Evolutionary conservation across 2,888 invertebrate species (phyloP).

Genomic region (Tubulanus polymorphus): DNA sequence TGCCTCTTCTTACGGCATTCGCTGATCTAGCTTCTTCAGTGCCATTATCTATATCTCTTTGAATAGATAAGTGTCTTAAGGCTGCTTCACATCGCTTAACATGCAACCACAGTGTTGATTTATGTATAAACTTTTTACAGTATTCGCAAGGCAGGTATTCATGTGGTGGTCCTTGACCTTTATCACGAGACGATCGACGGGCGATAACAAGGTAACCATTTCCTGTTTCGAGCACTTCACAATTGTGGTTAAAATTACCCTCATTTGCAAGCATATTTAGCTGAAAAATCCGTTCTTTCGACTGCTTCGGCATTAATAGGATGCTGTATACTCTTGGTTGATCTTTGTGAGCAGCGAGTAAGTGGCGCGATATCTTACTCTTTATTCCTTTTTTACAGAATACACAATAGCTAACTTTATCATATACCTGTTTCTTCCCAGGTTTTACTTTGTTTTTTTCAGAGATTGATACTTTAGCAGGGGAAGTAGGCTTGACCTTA

Average conservation of each 20-base stretch:
- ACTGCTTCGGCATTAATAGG: conserved; percentile 11
- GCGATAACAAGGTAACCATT: conserved; percentile 3
- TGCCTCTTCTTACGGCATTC: no score
- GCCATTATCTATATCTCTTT: no score
- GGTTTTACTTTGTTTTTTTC: no score
- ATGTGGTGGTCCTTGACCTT: neutral
- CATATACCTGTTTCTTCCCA: conserved; percentile 18
- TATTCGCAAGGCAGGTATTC: no score
- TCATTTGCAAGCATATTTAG: conserved; percentile 20
- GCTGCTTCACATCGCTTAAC: no score
- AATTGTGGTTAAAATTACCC: conserved; percentile 20
- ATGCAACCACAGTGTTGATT: no score
- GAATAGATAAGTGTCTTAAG: no score
- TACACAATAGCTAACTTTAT: conserved; percentile 19
- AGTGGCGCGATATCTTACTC: conserved; percentile 18
- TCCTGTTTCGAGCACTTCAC: conserved; percentile 12
- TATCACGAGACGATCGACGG: neutral
- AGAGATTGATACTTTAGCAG: no score
- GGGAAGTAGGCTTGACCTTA: no score
- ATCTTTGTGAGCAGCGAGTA: conserved; percentile 13
- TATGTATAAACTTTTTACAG: no score
- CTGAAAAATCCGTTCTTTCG: conserved; percentile 11
- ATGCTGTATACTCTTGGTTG: conserved; percentile 12
- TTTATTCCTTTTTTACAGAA: conserved; percentile 15
- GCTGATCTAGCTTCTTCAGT: no score